A percentile compares a stretch with the other conserved stretches of the same genome.
phyloP scores from a whole-genome alignment of 2,797 vertebrate species.

The Sebastolobus alascanus region DNA sequence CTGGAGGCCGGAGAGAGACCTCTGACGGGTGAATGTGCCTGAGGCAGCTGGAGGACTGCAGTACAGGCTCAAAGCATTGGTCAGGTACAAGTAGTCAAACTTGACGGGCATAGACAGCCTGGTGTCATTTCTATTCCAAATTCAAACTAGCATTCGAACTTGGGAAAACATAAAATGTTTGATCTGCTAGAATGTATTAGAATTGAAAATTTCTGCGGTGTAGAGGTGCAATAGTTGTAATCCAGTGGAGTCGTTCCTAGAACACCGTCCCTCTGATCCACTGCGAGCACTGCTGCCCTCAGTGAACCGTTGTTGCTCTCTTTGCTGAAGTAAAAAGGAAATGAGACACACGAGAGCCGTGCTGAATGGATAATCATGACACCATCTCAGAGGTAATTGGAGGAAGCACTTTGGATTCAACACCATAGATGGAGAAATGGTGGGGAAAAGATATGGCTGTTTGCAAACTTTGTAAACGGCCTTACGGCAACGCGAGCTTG shows the following conservation, averaged over 20 bases:
- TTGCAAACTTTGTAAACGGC: conserved; percentile 10
- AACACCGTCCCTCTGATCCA: conserved; percentile 19
- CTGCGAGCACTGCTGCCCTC: conserved; percentile 8
- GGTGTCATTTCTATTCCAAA: conserved; percentile 14
- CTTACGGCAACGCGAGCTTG: neutral
- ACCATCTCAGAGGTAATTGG: conserved; percentile 17
- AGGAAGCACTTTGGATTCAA: conserved; percentile 14
- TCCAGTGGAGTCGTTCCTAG: neutral
- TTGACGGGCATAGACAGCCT: conserved; percentile 17
- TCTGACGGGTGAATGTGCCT: conserved; percentile 44
- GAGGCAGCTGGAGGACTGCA: conserved; percentile 50
- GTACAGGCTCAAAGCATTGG: conserved; percentile 22
- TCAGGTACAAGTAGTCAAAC: conserved; percentile 29
- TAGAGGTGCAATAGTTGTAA: neutral
- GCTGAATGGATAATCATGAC: conserved; percentile 39
- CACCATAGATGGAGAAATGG: neutral
- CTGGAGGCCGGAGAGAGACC: conserved; percentile 25
- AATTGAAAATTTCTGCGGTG: neutral
- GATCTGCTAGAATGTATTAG: neutral
- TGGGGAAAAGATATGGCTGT: neutral
- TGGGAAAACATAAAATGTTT: conserved; percentile 14
- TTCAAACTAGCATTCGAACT: conserved; percentile 18
- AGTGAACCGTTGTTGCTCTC: conserved; percentile 17
- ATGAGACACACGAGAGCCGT: conserved; percentile 14
- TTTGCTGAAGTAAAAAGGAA: conserved; percentile 5